Evolutionary conservation across 2,797 vertebrate genomes (phyloP), one percentile per base, ranked within the genome.

Genomic region (Balearica regulorum): DNA sequence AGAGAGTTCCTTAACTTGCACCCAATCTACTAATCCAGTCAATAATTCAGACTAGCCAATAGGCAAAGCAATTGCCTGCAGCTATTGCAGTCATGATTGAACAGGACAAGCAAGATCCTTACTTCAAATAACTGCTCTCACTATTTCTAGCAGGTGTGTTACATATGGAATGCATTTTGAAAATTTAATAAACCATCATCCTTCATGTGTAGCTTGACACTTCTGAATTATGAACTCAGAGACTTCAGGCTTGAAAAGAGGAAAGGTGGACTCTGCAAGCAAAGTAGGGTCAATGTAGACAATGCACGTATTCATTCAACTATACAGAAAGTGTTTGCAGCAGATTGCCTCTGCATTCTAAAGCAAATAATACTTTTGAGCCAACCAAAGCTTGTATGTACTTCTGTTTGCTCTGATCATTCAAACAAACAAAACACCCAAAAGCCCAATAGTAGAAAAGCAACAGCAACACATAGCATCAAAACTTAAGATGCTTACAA

Each of bases 91-190:
- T 77, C 62, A 26, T 84, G 48, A 90, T 60, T 96, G 83, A 96
- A 68, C 22, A 71, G 49, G 61, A 86, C 72, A 93, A 88, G 83
- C 61, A 93, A 89, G 82, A 91, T 85, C 49, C 49, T 91, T 93
- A 24, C 61, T 93, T 95, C 72, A 89, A 91, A 83, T 87, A 91
- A 69, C 39, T 72, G 25, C 37, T 83, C 65, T 78, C 54, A 51
- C 61, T 92, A 17, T 81, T 94, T 88, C 76, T 43, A 89, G 54
- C 25, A 62, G 28, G 18, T 66, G 51, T 86, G 20, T 89, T 90
- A 83, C 94, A 96, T 88, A 93, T 81, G 82, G 94, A 94, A 94
- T 88, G 79, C 29, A 81, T 95, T 96, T 91, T 89, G 39, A 93
- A 94, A 95, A 83, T 83, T 61, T 91, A 94, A 91, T 96, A 93